Evolutionary conservation across 2,113 vertebrate genomes (phyloP).

Genomic region (Chaetops frenatus): DNA sequence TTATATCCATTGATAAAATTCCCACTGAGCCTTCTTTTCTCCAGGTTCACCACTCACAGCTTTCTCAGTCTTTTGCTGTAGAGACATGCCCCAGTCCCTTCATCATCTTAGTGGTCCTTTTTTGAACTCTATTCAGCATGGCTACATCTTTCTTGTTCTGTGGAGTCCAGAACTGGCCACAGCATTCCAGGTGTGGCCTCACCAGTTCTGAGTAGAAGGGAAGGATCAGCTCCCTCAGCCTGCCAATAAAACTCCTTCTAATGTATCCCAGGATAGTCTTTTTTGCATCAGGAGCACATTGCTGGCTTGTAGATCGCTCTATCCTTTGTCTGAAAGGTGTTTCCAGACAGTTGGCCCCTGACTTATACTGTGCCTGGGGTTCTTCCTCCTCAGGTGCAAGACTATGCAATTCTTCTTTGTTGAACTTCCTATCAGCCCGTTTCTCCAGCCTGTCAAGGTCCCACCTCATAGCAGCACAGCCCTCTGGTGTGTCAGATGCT

Average conservation of each 20-base stretch:
- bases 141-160: not conserved
- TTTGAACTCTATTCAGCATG: not conserved
- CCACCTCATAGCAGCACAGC: not conserved
- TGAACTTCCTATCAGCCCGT: not conserved
- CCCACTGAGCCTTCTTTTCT: not conserved
- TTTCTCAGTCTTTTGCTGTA: not conserved
- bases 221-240: not conserved
- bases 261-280: not conserved
- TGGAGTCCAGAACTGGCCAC: not conserved
- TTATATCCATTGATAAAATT: not conserved
- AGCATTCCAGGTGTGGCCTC: not conserved
- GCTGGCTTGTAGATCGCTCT: fast-evolving
- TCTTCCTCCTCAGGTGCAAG: not conserved
- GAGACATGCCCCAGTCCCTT: not conserved
- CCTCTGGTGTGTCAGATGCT: not conserved
- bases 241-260: not conserved
- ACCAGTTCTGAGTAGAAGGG: not conserved
- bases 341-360: not conserved
- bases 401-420: not conserved
- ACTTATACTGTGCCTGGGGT: not conserved
- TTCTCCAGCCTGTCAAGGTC: not conserved
- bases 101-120: not conserved
- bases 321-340: not conserved
- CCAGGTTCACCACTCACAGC: not conserved
- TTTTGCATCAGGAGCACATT: not conserved